phyloP scores from a whole-genome alignment of 2,888 invertebrate genomes.

The Eucera pruinosa region DNA sequence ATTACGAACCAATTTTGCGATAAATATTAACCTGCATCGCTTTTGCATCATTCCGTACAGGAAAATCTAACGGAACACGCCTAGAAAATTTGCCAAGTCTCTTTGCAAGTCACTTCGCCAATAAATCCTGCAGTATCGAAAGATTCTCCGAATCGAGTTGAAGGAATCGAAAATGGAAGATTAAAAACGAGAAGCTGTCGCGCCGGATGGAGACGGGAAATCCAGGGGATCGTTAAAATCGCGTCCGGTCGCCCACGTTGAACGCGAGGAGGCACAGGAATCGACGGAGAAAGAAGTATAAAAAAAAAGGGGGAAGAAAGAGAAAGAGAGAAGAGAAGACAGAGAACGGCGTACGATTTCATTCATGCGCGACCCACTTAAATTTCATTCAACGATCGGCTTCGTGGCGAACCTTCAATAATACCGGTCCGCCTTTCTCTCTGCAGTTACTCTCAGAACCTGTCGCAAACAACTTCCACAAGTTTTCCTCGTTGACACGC shows the following conservation, averaged over 20 bases:
- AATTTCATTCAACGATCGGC: slow-evolving; percentile 79
- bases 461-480: slow-evolving; percentile 40
- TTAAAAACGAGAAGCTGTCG: slow-evolving; percentile 7
- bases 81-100: no score
- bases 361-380: slow-evolving; percentile 80
- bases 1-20: no score
- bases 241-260: slow-evolving; percentile 80
- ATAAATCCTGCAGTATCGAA: neutral
- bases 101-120: no score
- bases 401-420: slow-evolving; percentile 54
- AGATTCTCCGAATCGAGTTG: neutral
- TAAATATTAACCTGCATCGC: no score
- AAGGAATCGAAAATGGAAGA: neutral
- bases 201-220: slow-evolving; percentile 31
- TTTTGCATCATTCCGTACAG: no score
- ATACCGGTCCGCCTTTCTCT: slow-evolving; percentile 75
- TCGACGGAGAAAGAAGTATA: neutral
- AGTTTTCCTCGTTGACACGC: neutral
- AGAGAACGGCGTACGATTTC: slow-evolving; percentile 66
- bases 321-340: neutral
- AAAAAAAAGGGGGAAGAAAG: neutral
- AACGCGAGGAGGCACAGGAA: slow-evolving; percentile 26
- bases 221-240: slow-evolving; percentile 70
- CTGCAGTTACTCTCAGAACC: slow-evolving; percentile 42
- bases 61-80: no score